These are phyloP conservation scores for Caenorhabditis afra DNA, from an alignment of 2,888 invertebrate species.

Conservation along the genomic window DNA sequence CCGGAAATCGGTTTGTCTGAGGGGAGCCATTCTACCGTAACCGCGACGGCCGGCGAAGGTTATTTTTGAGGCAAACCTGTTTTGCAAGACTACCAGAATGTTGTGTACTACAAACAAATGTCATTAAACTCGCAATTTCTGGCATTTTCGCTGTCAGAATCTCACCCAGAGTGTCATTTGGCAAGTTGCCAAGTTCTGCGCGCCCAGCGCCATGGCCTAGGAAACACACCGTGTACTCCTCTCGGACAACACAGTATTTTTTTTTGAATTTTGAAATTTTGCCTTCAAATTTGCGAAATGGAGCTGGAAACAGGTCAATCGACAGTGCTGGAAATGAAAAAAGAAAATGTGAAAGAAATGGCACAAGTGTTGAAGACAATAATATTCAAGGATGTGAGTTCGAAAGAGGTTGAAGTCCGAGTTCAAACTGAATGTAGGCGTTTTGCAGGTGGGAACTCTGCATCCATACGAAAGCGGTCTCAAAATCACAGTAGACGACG, in stretches of 20 bases:
- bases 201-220: conserved; percentile 4
- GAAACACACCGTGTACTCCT: conserved; percentile 16
- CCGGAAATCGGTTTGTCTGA: no score
- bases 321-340: conserved; percentile 51
- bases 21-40: no score
- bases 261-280: conserved; percentile 3
- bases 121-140: no score
- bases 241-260: no score
- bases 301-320: conserved; percentile 28
- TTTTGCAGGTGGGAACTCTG: conserved; percentile 55
- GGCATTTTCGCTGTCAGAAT: no score
- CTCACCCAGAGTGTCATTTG: no score
- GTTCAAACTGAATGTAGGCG: no score
- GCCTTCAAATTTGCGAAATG: conserved; percentile 3
- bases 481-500: conserved; percentile 61
- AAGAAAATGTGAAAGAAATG: conserved; percentile 62
- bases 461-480: conserved; percentile 40
- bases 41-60: no score
- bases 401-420: no score
- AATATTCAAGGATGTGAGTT: conserved; percentile 52
- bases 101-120: no score
- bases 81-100: no score
- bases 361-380: conserved; percentile 53
- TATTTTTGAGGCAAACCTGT: no score
- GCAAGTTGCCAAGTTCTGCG: not conserved